These are phyloP conservation scores for Brachymystax lenok DNA, from an alignment of 2,797 vertebrate genomes.

Conservation along the genomic window DNA sequence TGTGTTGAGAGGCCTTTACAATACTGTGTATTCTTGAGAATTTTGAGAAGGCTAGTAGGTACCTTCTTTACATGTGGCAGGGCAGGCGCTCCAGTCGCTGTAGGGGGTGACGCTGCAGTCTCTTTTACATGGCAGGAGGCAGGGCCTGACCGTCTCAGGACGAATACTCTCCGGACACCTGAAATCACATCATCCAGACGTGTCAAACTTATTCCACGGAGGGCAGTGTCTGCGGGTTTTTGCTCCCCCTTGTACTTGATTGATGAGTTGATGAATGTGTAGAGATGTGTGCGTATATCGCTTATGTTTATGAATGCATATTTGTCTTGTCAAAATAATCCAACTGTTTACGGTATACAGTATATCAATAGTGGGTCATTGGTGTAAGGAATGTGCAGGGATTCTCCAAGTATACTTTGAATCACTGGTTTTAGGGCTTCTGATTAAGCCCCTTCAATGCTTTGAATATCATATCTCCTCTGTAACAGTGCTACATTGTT, in stretches of 20 bases:
- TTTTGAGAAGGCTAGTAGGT: constrained; percentile 30
- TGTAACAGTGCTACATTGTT: neutral
- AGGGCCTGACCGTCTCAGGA: constrained; percentile 92
- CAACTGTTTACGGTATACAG: too few relatives aligned
- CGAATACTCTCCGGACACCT: constrained; percentile 94
- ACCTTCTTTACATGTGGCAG: constrained; percentile 80
- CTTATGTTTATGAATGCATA: too few relatives aligned
- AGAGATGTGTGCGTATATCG: neutral
- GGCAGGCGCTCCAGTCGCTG: constrained; percentile 91
- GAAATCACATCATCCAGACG: constrained; percentile 44
- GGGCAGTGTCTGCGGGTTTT: too few relatives aligned
- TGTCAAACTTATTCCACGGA: constrained; percentile 6
- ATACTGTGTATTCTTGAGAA: neutral
- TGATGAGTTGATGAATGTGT: constrained; percentile 15
- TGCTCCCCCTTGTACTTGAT: too few relatives aligned
- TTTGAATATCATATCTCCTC: constrained; percentile 18
- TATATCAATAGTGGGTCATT: too few relatives aligned
- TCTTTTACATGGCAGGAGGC: constrained; percentile 90
- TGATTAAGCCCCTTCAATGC: constrained; percentile 27
- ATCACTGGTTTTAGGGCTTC: neutral
- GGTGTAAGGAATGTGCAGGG: neutral
- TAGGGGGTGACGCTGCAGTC: constrained; percentile 92
- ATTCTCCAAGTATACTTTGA: neutral
- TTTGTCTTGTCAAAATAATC: too few relatives aligned
- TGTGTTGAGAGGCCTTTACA: neutral